Base-by-base conservation (phyloP, 53 echinoderm and acorn worm species). In the Zoroaster sp. region DNA sequence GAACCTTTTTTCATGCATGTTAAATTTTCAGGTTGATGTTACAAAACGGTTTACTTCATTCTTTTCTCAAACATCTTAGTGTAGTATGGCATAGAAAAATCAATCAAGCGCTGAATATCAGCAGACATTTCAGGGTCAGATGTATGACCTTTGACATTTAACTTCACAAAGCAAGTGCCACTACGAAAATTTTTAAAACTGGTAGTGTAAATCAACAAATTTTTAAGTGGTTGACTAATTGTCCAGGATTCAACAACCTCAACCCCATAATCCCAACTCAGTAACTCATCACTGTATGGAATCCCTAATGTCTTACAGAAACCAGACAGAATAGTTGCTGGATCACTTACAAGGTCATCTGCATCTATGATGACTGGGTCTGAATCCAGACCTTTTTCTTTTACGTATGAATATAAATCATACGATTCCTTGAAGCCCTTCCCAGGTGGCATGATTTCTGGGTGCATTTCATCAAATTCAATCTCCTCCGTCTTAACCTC, bases 311-410 rank as follows among this genome's bases (percentile, higher is more conserved):
- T 76, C 35, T 76, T 44, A 46, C 76, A 76, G 14, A 45, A 76
- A 21, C 30, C 47, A 46, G 76, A 76, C 33, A 76, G 46, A 4
- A 49, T 76, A 46, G 76, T 33, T 43, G 46, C 63, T 59, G 63
- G 63, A 59, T 59, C 25, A 59, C 11, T 59, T 4, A 59, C 63
- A 28, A 59, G 63, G 31, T 76, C 76, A 41, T 76, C 76, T 0
- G 76, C 46, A 33, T 76, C 76, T 11, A 76, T 3, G 76, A 76
- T 76, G 47, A 76, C 47, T 40, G 76, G 76, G 33, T 76, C 35
- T 35, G 76, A 25, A 33, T 76, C 76, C 34, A 76, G 18, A 46
- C 47, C 47, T 33, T 76, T 28, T 7, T 46, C 46, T 18, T 76
- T 76, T 21, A 76, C 8, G 52, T 76, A 49, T 1, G 13, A 12